phyloP scores from a whole-genome alignment of 2,113 vertebrate genomes.

The Chascanopsetta lugubris region DNA sequence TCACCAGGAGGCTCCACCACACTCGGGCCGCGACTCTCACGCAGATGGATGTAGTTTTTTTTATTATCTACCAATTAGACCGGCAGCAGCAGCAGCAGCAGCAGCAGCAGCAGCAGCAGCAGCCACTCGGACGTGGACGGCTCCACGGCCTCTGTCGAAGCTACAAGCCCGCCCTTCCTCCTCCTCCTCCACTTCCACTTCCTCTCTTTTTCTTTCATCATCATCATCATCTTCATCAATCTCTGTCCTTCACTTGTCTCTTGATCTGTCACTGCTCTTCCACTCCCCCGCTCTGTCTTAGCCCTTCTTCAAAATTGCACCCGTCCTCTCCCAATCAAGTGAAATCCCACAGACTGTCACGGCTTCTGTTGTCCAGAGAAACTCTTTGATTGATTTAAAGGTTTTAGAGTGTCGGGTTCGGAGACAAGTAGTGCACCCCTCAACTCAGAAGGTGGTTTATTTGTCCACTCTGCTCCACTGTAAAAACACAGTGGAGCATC shows the following conservation, averaged over 20 bases:
- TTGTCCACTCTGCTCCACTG: too few relatives aligned
- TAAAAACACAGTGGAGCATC: too few relatives aligned
- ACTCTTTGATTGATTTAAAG: background rate
- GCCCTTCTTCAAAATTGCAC: constrained; percentile 11
- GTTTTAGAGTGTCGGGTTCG: too few relatives aligned
- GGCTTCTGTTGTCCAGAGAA: background rate
- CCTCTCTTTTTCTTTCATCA: constrained; percentile 7
- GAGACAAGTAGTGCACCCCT: too few relatives aligned
- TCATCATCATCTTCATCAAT: constrained; percentile 28
- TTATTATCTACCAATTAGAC: constrained; percentile 38
- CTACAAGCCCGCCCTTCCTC: constrained; percentile 1
- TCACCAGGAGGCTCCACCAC: constrained; percentile 1
- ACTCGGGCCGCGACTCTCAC: constrained; percentile 7
- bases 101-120: constrained; percentile 3
- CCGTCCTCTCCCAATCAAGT: constrained; percentile 6
- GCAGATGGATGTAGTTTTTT: constrained; percentile 23
- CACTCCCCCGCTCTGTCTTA: constrained; percentile 14
- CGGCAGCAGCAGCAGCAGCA: constrained; percentile 2
- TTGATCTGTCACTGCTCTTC: constrained; percentile 32
- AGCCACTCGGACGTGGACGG: background rate
- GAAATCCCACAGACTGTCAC: constrained; percentile 21
- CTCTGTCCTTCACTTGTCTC: constrained; percentile 19
- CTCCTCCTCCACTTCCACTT: background rate
- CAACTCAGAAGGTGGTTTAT: too few relatives aligned
- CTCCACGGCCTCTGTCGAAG: constrained; percentile 17